Evolutionary conservation across 2,113 vertebrate species (phyloP).

Genomic region (Motacilla tschutschensis): DNA sequence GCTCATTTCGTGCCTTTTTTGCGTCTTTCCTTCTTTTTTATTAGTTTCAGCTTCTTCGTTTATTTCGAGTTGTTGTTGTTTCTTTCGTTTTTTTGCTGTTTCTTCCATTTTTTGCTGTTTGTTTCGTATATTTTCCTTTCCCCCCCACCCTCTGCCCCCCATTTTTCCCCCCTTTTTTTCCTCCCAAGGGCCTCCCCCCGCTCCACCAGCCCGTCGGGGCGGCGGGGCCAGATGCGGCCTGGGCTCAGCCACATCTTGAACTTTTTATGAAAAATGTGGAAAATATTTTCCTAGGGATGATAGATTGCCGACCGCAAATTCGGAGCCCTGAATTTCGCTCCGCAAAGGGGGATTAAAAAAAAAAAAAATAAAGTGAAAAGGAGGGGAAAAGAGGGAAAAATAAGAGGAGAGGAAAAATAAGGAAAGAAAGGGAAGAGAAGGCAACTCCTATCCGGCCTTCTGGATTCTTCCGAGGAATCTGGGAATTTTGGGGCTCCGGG

Average conservation of each 20-base stretch:
- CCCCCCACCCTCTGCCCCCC: not conserved
- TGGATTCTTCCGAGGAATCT: not conserved
- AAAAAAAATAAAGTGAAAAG: not conserved
- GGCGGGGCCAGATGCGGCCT: slow-evolving; percentile 15
- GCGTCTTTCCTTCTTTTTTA: not conserved
- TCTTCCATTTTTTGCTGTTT: not conserved
- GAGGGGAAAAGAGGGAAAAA: not conserved
- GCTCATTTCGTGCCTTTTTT: not conserved
- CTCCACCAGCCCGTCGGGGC: not conserved
- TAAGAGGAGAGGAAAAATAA: not conserved
- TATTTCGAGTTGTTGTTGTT: not conserved
- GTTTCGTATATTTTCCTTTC: not conserved
- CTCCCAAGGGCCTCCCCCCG: not conserved
- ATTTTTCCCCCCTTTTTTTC: not conserved
- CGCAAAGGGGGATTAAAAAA: not conserved
- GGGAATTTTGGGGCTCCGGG: not conserved
- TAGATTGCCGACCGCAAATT: slow-evolving; percentile 63
- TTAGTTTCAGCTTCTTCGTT: not conserved
- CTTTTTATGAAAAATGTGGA: slow-evolving; percentile 76
- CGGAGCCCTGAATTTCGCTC: slow-evolving; percentile 52
- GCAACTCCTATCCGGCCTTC: not conserved
- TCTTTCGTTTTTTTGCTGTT: not conserved
- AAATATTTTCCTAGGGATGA: slow-evolving; percentile 73
- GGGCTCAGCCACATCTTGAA: slow-evolving; percentile 71
- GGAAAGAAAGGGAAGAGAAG: not conserved